These are phyloP conservation scores for Caradrina clavipalpis DNA, from an alignment of 2,888 invertebrate species.

Conservation along the genomic window DNA sequence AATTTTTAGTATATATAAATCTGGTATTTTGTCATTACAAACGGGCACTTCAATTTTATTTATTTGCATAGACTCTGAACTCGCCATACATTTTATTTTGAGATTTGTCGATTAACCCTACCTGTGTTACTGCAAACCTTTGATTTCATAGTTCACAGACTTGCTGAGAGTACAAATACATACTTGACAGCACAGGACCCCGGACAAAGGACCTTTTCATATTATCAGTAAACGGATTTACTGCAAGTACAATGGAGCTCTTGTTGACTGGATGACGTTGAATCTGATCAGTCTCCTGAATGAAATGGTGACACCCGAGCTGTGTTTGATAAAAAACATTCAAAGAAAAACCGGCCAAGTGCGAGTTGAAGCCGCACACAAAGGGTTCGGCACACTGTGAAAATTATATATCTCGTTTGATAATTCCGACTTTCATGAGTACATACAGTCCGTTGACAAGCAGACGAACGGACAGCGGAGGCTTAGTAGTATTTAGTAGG, in stretches of 20 bases:
- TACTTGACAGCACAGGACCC: conserved; percentile 32
- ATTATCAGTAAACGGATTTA: conserved; percentile 60
- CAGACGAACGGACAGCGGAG: too few relatives aligned
- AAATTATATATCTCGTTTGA: too few relatives aligned
- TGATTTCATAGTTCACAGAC: conserved; percentile 55
- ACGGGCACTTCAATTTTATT: too few relatives aligned
- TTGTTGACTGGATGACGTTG: conserved; percentile 36
- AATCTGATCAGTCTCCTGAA: conserved; percentile 55
- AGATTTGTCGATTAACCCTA: conserved; percentile 12
- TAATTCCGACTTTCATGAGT: too few relatives aligned
- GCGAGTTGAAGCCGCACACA: too few relatives aligned
- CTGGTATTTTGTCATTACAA: too few relatives aligned
- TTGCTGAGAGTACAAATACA: conserved; percentile 17
- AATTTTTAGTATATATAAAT: too few relatives aligned
- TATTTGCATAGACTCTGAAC: too few relatives aligned
- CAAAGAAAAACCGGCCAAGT: neutral
- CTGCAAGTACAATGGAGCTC: conserved; percentile 43
- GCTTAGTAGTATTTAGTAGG: too few relatives aligned
- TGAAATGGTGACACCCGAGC: conserved; percentile 28
- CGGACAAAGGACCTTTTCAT: conserved; percentile 41
- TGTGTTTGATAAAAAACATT: conserved; percentile 40
- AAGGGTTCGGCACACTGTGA: too few relatives aligned
- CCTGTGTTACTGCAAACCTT: conserved; percentile 13
- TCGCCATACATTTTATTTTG: conserved; percentile 18
- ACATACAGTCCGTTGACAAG: too few relatives aligned